These are phyloP conservation scores for Galeopterus variegatus DNA, from an alignment of 2,113 vertebrate genomes.

Conservation along the genomic window DNA sequence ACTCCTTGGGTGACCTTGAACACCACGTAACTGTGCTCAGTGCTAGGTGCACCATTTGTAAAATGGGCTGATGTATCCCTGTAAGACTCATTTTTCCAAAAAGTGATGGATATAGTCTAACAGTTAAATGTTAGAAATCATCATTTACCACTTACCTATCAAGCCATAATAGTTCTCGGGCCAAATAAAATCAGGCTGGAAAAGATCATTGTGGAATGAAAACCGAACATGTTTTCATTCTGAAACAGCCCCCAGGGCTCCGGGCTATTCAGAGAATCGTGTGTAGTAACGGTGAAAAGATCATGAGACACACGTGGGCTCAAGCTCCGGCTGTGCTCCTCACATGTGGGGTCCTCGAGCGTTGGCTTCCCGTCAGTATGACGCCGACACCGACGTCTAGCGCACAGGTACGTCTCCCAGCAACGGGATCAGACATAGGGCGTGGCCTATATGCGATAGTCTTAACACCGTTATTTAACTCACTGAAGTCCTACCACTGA, in stretches of 20 bases:
- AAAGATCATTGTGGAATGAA: background rate
- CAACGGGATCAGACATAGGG: background rate
- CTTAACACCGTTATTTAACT: background rate
- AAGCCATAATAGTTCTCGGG: background rate
- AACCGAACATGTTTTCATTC: background rate
- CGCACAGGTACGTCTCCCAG: background rate
- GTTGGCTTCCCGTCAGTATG: background rate
- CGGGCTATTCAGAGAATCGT: background rate
- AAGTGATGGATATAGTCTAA: background rate
- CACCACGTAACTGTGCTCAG: rapidly evolving
- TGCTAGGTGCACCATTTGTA: background rate
- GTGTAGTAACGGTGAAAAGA: background rate
- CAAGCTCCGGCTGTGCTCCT: background rate
- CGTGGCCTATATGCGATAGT: too few relatives aligned
- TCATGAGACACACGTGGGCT: rapidly evolving
- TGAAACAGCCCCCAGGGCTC: background rate
- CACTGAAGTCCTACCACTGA: too few relatives aligned
- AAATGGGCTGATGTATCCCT: background rate
- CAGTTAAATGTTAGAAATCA: background rate
- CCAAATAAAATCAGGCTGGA: background rate
- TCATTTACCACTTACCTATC: background rate
- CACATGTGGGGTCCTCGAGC: rapidly evolving
- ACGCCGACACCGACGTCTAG: background rate
- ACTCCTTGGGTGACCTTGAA: background rate
- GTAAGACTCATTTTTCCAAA: background rate